Evolutionary conservation across 2,113 vertebrate species (phyloP).

Genomic region (Chionomys nivalis): DNA sequence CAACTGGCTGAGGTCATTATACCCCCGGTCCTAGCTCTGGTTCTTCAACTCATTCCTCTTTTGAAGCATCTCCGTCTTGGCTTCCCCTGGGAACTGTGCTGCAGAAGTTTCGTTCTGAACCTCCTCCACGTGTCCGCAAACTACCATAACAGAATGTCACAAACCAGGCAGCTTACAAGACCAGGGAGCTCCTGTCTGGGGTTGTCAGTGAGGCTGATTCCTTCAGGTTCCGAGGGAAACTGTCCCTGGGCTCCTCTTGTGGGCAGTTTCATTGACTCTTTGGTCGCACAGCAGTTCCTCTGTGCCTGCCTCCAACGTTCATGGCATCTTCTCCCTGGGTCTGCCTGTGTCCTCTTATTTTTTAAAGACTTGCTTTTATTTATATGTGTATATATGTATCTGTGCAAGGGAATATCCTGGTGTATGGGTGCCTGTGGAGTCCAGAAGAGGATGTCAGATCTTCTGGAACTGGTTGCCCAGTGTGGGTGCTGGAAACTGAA

Average conservation of each 20-base stretch:
- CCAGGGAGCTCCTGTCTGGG: background rate
- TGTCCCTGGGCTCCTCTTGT: background rate
- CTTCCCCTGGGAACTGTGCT: background rate
- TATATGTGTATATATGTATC: background rate
- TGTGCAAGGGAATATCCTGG: background rate
- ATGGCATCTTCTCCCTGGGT: background rate
- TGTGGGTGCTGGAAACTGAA: background rate
- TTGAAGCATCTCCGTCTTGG: background rate
- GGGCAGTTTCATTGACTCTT: background rate
- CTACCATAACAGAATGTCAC: background rate
- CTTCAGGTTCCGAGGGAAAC: background rate
- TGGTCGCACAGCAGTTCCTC: background rate
- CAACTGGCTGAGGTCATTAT: background rate
- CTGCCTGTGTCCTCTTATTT: background rate
- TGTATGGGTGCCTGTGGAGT: background rate
- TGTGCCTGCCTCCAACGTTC: background rate
- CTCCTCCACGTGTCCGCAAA: background rate
- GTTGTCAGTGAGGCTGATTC: background rate
- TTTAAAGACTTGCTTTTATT: background rate
- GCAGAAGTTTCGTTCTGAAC: background rate
- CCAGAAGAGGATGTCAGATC: background rate
- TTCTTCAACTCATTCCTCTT: background rate
- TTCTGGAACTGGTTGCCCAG: background rate
- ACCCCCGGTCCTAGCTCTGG: background rate
- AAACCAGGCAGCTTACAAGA: background rate